Conservation (phyloP, 2,797 vertebrate species). For the Halcyon chelicuti region DNA sequence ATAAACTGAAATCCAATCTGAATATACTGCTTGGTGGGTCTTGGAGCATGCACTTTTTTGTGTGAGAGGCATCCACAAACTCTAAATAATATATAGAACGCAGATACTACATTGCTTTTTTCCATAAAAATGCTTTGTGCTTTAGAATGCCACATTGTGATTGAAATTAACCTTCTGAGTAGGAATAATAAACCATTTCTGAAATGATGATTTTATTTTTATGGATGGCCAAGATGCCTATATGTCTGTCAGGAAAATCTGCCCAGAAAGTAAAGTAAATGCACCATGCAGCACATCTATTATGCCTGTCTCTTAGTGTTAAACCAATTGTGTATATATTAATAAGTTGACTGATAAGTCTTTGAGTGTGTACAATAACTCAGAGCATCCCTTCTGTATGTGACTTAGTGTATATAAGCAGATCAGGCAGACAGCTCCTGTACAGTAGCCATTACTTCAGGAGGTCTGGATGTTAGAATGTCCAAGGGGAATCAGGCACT, state of each 20-base stretch:
- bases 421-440: not conserved
- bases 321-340: not conserved
- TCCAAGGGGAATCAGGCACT: not conserved
- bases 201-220: not conserved
- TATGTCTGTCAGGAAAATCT: not conserved
- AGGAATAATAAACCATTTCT: not conserved
- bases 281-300: not conserved
- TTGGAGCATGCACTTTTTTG: accelerated
- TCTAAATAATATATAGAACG: not conserved
- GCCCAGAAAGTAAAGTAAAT: not conserved
- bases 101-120: not conserved
- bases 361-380: not conserved
- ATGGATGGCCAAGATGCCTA: not conserved
- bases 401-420: not conserved
- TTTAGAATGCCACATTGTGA: not conserved
- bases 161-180: not conserved
- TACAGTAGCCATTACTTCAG: not conserved
- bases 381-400: not conserved
- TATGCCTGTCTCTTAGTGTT: not conserved
- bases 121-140: not conserved
- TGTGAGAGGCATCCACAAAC: not conserved
- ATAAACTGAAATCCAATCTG: not conserved
- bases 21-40: not conserved
- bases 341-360: not conserved
- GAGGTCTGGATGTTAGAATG: not conserved